A percentile compares a stretch with the other conserved stretches of the same genome.
These are phyloP conservation scores for Idaea aversata DNA, from an alignment of 2,888 invertebrate genomes.

Conservation along the genomic window DNA sequence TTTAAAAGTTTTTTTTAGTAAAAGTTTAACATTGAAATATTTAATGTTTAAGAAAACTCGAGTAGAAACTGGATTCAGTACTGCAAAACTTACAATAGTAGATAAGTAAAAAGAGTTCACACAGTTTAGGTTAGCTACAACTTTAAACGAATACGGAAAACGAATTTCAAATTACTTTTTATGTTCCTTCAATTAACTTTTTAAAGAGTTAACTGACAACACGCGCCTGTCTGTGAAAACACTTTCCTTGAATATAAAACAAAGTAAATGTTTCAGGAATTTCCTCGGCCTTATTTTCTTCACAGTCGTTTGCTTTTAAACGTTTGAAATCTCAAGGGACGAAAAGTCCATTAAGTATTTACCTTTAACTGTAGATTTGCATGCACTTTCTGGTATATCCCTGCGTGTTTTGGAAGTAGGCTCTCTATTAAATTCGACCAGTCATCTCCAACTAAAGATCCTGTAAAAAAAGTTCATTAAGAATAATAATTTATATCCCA, in stretches of 20 bases:
- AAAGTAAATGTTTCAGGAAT: background rate
- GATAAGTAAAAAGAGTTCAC: background rate
- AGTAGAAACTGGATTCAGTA: background rate
- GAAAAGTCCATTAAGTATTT: conserved; percentile 8
- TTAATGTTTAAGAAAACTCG: background rate
- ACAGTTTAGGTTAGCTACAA: background rate
- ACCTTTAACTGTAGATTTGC: conserved; percentile 73
- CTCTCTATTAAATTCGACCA: conserved; percentile 80
- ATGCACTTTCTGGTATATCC: conserved; percentile 68
- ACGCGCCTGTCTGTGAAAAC: background rate
- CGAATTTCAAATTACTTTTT: background rate
- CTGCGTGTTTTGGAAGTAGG: conserved; percentile 77
- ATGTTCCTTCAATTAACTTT: conserved; percentile 2
- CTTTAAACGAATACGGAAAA: background rate
- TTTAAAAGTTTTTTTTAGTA: no score
- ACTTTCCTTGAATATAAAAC: conserved; percentile 1
- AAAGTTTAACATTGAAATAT: no score
- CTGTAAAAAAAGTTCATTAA: conserved; percentile 49
- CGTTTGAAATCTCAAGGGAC: background rate
- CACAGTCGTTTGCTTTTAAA: background rate
- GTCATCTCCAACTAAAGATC: conserved; percentile 78
- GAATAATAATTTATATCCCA: background rate
- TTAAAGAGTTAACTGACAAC: conserved; percentile 1
- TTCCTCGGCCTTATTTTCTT: background rate
- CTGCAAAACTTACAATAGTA: background rate